phyloP scores from a whole-genome alignment of 2,888 invertebrate species.

The Baccha elongata region DNA sequence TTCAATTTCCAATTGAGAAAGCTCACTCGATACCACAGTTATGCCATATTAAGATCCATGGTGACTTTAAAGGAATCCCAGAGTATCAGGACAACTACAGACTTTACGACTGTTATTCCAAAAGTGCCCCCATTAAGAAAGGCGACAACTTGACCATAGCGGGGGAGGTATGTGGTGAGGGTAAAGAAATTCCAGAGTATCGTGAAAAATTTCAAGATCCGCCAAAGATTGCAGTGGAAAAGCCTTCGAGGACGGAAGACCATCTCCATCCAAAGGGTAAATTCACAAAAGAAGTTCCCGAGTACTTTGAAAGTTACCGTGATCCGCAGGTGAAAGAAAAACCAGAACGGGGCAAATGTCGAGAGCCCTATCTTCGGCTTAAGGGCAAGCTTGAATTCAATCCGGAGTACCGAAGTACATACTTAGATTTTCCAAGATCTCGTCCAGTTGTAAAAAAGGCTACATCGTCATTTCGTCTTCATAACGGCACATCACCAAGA shows the following conservation, averaged over 20 bases:
- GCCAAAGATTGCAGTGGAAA: conserved; percentile 77
- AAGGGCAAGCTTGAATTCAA: conserved; percentile 82
- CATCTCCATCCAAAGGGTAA: conserved; percentile 79
- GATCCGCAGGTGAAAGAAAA: conserved; percentile 80
- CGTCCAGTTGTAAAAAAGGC: conserved; percentile 81
- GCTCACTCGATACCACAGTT: conserved; percentile 82
- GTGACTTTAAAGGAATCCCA: conserved; percentile 79
- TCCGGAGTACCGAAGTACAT: conserved; percentile 81
- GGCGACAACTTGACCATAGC: conserved; percentile 79
- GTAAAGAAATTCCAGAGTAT: conserved; percentile 79
- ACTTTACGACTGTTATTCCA: conserved; percentile 81
- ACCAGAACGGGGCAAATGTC: conserved; percentile 81
- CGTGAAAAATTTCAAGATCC: conserved; percentile 79
- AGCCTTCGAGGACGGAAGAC: conserved; percentile 78
- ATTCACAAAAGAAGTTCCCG: conserved; percentile 80
- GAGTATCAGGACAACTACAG: conserved; percentile 81
- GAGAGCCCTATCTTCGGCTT: conserved; percentile 80
- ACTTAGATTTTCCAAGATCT: conserved; percentile 80
- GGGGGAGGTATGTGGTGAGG: conserved; percentile 76
- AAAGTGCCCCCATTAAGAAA: conserved; percentile 81
- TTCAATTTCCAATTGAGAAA: conserved; percentile 80
- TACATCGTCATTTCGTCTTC: conserved; percentile 79
- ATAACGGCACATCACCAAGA: conserved; percentile 76
- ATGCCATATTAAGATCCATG: conserved; percentile 80
- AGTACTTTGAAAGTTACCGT: conserved; percentile 81